phyloP scores from a whole-genome alignment of 2,797 vertebrate species.

The Clarias pachynema region DNA sequence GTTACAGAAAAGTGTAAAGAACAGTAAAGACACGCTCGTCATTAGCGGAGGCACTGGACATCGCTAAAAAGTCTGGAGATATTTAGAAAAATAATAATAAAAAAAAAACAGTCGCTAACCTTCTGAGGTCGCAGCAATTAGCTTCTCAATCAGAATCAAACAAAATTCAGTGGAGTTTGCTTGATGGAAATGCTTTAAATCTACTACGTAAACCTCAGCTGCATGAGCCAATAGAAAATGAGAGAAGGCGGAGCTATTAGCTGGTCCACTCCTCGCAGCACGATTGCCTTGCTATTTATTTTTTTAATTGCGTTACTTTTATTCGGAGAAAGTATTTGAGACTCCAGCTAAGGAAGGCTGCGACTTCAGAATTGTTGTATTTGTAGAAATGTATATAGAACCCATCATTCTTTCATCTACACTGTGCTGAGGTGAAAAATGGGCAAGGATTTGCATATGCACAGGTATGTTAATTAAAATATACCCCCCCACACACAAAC shows the following conservation, averaged over 20 bases:
- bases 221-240: neutral
- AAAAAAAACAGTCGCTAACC: neutral
- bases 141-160: neutral
- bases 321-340: neutral
- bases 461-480: neutral
- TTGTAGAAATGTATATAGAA: neutral
- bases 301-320: neutral
- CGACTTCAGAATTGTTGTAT: neutral
- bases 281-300: neutral
- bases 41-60: constrained; percentile 40
- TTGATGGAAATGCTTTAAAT: neutral
- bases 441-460: constrained; percentile 7
- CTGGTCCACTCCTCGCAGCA: neutral
- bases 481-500: neutral
- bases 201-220: neutral
- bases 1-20: neutral
- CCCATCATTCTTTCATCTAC: neutral
- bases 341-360: neutral
- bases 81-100: constrained; percentile 15
- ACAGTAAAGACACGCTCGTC: neutral
- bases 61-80: constrained; percentile 35
- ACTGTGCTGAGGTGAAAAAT: neutral
- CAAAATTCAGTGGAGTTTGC: neutral
- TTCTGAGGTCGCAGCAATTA: constrained; percentile 7
- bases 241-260: neutral